A percentile compares a stretch with the other conserved stretches of the same genome.
phyloP scores from a whole-genome alignment of 2,113 vertebrate species.

The Calypte anna region DNA sequence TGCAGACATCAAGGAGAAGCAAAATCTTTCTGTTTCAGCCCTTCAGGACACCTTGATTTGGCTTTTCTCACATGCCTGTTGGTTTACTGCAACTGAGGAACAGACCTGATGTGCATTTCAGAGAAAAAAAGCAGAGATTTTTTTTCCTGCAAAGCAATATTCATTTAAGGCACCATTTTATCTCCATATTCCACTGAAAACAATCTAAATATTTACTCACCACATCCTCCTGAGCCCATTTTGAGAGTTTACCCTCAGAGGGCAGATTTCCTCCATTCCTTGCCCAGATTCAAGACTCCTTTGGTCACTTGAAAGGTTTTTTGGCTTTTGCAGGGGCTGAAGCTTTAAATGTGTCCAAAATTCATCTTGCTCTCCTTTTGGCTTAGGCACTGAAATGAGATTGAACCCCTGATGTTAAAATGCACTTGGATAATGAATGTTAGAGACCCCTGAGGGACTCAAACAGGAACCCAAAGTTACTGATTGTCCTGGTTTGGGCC shows the following conservation, averaged over 20 bases:
- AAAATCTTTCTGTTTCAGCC: background rate
- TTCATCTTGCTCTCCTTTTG: background rate
- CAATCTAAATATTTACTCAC: background rate
- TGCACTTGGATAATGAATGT: background rate
- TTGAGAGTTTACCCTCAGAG: background rate
- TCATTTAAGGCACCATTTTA: background rate
- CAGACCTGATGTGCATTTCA: background rate
- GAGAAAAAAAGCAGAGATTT: background rate
- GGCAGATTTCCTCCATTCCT: background rate
- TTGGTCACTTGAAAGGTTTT: background rate
- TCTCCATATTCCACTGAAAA: background rate
- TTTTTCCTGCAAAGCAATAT: background rate
- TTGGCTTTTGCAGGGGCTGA: background rate
- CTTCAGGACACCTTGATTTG: background rate
- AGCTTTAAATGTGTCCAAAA: background rate
- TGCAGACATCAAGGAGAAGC: background rate
- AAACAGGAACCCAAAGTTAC: background rate
- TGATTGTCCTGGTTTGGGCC: background rate
- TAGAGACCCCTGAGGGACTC: background rate
- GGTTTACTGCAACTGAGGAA: background rate
- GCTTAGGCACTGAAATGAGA: background rate
- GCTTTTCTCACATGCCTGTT: background rate
- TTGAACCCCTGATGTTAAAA: background rate
- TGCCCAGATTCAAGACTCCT: background rate
- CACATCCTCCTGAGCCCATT: background rate